Percentiles rank a stretch among this genome's conserved stretches.
phyloP scores from a whole-genome alignment of 2,888 invertebrate genomes.

The Apotomis turbidana region DNA sequence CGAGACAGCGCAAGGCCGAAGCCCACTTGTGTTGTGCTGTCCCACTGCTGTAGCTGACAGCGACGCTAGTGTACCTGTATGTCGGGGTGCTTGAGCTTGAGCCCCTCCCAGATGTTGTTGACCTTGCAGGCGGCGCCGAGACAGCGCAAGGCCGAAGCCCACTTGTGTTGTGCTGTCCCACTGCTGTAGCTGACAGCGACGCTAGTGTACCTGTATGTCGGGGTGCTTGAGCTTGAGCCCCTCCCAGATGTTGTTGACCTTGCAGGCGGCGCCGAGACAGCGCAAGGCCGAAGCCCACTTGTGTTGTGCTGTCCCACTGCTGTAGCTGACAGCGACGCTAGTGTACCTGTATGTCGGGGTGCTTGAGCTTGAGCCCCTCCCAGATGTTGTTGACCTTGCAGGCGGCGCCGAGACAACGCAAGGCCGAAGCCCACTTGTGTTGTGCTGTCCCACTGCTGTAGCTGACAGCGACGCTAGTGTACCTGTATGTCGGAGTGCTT shows the following conservation, averaged over 20 bases:
- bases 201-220: conserved; percentile 83
- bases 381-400: conserved; percentile 86
- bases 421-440: conserved; percentile 89
- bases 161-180: conserved; percentile 74
- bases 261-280: conserved; percentile 87
- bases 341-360: conserved; percentile 85
- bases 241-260: conserved; percentile 87
- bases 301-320: conserved; percentile 53
- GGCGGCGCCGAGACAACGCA: conserved; percentile 88
- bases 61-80: conserved; percentile 79
- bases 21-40: conserved; percentile 83
- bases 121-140: conserved; percentile 87
- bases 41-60: too few relatives aligned
- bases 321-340: too few relatives aligned
- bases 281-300: conserved; percentile 90
- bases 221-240: conserved; percentile 79
- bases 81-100: conserved; percentile 79
- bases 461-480: conserved; percentile 43
- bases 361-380: conserved; percentile 82
- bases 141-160: conserved; percentile 89
- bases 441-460: too few relatives aligned
- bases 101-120: conserved; percentile 86
- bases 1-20: conserved; percentile 88
- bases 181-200: too few relatives aligned
- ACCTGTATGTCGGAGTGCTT: conserved; percentile 86